Conservation (phyloP, 2,888 invertebrate genomes). For the Andrena camellia region DNA sequence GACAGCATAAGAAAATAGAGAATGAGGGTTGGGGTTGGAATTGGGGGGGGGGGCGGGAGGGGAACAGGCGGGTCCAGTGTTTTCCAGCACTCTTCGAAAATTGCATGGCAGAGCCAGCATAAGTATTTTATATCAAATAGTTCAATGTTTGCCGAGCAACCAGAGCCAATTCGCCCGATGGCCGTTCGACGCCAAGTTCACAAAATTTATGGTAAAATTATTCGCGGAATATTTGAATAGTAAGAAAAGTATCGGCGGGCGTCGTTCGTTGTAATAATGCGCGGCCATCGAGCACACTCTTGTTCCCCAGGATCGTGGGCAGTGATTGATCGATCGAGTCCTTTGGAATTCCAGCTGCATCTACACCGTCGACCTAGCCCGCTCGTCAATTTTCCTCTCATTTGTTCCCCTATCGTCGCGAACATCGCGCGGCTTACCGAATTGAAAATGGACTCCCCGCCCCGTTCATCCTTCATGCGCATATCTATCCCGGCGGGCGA, state of each 20-base stretch:
- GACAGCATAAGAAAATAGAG: constrained; percentile 8
- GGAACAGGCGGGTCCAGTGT: constrained; percentile 57
- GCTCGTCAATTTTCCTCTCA: constrained; percentile 26
- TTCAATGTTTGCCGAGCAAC: constrained; percentile 77
- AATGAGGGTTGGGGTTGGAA: neutral
- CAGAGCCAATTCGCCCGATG: constrained; percentile 77
- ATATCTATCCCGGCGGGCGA: too few relatives aligned
- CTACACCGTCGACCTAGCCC: neutral
- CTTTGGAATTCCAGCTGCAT: constrained; percentile 35
- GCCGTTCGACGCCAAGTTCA: constrained; percentile 75
- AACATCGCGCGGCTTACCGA: too few relatives aligned
- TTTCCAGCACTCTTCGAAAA: constrained; percentile 78
- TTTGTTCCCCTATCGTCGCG: constrained; percentile 25
- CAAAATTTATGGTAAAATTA: constrained; percentile 79
- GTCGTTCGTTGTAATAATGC: constrained; percentile 57
- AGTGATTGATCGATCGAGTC: constrained; percentile 57
- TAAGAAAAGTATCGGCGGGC: constrained; percentile 55
- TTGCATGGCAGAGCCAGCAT: constrained; percentile 75
- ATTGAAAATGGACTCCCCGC: too few relatives aligned
- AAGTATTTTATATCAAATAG: constrained; percentile 78
- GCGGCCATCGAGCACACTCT: constrained; percentile 25
- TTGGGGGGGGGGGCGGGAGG: too few relatives aligned
- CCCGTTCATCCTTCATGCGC: too few relatives aligned
- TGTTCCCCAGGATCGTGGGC: constrained; percentile 17
- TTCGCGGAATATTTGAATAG: constrained; percentile 69